phyloP scores from a whole-genome alignment of 1,140 invertebrate genomes.

The Whitmania pigra region DNA sequence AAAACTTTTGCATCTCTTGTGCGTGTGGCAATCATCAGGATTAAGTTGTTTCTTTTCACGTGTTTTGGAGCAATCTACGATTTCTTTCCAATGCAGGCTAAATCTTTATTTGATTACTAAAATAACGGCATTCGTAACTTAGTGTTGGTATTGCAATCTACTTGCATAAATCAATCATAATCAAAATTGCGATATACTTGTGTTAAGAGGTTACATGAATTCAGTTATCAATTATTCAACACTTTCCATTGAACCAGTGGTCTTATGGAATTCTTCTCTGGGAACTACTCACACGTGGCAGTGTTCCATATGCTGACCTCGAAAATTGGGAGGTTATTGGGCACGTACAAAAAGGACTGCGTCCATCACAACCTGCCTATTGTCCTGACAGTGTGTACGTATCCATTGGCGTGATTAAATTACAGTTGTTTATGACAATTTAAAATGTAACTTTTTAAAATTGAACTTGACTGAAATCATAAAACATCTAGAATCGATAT shows the following conservation, averaged over 20 bases:
- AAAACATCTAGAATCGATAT: neutral
- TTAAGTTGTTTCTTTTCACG: neutral
- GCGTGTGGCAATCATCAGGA: neutral
- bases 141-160: too few species aligned
- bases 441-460: neutral
- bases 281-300: conserved; percentile 85
- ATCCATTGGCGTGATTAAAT: neutral
- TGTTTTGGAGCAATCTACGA: neutral
- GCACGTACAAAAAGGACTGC: conserved; percentile 8
- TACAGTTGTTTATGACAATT: neutral
- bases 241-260: conserved; percentile 52
- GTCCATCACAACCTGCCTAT: conserved; percentile 64
- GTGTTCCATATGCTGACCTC: conserved; percentile 91
- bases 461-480: neutral
- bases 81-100: neutral
- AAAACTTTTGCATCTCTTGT: neutral
- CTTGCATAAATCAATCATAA: neutral
- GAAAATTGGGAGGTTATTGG: conserved; percentile 62
- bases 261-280: conserved; percentile 88
- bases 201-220: neutral
- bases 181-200: neutral
- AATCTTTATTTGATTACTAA: too few species aligned
- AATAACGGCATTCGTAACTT: too few species aligned
- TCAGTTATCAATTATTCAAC: too few species aligned
- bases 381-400: conserved; percentile 54